Percentiles rank a stretch among this genome's conserved stretches.
Conservation (phyloP, 64 coral and sea anemone genomes). For the Astreopora myriophthalma region DNA sequence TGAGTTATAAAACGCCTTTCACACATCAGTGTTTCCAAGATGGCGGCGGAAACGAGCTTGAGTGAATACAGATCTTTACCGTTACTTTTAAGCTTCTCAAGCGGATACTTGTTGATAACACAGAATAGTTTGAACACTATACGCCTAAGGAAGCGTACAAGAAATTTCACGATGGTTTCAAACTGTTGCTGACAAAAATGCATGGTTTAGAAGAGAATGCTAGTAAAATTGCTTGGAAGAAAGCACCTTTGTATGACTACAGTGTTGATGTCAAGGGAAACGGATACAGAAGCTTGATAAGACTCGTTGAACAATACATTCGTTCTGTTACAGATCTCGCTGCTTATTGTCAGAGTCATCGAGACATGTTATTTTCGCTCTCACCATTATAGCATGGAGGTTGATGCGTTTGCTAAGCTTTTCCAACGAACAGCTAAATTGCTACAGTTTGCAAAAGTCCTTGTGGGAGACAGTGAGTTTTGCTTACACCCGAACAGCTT, state of each 20-base stretch:
- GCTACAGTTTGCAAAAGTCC: conserved; percentile 70
- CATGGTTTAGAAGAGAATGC: conserved; percentile 58
- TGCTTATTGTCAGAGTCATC: conserved; percentile 76
- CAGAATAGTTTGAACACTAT: conserved; percentile 72
- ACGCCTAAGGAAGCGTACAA: conserved; percentile 71
- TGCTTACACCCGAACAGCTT: conserved; percentile 82
- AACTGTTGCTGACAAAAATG: conserved; percentile 50
- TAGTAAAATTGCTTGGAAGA: neutral
- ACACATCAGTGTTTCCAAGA: neutral
- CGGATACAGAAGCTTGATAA: conserved; percentile 85
- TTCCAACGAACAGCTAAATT: conserved; percentile 75
- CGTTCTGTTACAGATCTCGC: conserved; percentile 81
- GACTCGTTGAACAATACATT: conserved; percentile 76
- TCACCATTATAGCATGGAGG: conserved; percentile 91
- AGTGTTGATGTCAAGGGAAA: conserved; percentile 87
- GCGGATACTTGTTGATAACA: conserved; percentile 72
- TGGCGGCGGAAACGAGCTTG: conserved; percentile 2
- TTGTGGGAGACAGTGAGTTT: conserved; percentile 61
- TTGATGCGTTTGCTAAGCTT: conserved; percentile 76
- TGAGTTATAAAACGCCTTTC: neutral
- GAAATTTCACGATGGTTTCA: conserved; percentile 76
- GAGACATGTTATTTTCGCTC: conserved; percentile 94
- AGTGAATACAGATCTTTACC: conserved; percentile 69
- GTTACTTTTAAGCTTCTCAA: conserved; percentile 64
- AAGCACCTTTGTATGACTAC: conserved; percentile 77